Evolutionary conservation across 2,888 invertebrate genomes (phyloP), one percentile per base, ranked within the genome.

Genomic region (Gymnoscelis rufifasciata): DNA sequence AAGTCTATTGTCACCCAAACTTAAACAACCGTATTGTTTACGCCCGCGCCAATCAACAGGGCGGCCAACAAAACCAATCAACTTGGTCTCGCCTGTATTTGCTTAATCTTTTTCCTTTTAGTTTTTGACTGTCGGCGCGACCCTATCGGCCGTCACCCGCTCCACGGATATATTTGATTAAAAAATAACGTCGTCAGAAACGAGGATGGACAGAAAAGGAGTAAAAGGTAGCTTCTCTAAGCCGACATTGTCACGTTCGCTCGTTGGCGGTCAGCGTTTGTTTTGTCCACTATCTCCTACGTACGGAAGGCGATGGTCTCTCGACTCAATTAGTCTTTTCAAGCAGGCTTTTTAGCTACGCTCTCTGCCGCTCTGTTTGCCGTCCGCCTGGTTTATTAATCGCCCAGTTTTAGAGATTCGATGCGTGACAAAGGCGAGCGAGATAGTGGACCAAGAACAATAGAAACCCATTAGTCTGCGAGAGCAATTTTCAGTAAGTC

Each of bases 161-260:
- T 78, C 80, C 78, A 75, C 71, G 88, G 88, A 88, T 88, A 88
- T 88, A 88, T 89, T 89, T 88, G 88, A 88, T 89, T 88, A 89
- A 89, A 89, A 89, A 89, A 88, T 88, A 89, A 89, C 87, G 88
- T 88, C 88, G 87, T 86, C 88, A 87, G 88, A 86, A 87, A 80
- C 79, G 81, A 73, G 74, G 77, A 72, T 63, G 68, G 66, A 59
- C 61, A 66, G 62, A 87, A 86, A 84, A 83, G 75, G 81, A 83
- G 77, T 72, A 88, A 84, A 84, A 84, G 66, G 57, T 58, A 69
- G 66, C 73, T 77, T 74, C 67, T 68, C 70, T 87, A 77, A 87
- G 74, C 77, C 76, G 77, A 81, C 84, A 88, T 87, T 88, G 87
- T 87, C 82, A 86, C 83, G 82, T 79, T 33, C 39, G 31, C 29